Evolutionary conservation across 2,797 vertebrate genomes (phyloP).

Genomic region (Carcharodon carcharias): DNA sequence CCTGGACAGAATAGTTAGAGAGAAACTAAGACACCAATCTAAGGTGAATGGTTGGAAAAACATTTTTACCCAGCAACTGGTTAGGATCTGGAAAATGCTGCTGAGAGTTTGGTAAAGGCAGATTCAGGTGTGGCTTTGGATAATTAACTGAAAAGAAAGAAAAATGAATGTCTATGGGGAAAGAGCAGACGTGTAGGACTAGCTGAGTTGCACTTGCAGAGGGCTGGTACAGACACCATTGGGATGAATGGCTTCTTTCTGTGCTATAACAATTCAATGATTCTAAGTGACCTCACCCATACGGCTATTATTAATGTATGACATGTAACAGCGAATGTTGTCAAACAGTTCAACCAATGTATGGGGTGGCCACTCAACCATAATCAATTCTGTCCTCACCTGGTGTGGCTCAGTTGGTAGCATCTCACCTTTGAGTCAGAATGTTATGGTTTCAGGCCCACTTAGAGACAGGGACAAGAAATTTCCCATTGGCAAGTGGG

Average conservation of each 20-base stretch:
- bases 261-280: neutral
- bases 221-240: no score
- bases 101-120: neutral
- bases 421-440: neutral
- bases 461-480: neutral
- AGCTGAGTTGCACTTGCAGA: neutral
- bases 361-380: neutral
- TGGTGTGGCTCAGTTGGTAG: neutral
- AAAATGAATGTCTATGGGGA: no score
- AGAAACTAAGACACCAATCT: no score
- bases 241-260: neutral
- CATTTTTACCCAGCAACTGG: no score
- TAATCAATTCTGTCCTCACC: neutral
- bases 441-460: neutral
- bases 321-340: neutral
- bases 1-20: no score
- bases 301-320: neutral
- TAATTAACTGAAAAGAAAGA: no score
- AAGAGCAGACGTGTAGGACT: no score
- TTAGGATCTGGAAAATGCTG: no score
- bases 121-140: neutral
- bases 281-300: neutral
- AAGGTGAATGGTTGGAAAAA: no score
- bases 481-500: no score
- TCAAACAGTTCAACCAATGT: neutral